phyloP scores from a whole-genome alignment of 2,113 vertebrate species.

The Hirundichthys speculiger region DNA sequence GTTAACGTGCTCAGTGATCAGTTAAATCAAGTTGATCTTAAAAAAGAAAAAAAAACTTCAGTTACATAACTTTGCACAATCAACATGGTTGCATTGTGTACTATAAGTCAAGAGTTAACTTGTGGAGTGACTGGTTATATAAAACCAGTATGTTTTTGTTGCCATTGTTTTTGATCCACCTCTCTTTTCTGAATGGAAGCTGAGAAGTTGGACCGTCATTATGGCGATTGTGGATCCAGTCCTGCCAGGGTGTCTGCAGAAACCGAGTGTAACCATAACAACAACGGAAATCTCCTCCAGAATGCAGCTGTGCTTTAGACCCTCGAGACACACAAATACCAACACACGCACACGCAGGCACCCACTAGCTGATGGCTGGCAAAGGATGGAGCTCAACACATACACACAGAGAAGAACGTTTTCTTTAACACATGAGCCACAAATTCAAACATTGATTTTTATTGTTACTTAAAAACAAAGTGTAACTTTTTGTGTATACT shows the following conservation, averaged over 20 bases:
- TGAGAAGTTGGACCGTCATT: constrained; percentile 59
- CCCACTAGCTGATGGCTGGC: constrained; percentile 15
- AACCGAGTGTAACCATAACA: constrained; percentile 63
- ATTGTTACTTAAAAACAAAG: no score
- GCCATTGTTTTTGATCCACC: not conserved
- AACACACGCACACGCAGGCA: constrained; percentile 16
- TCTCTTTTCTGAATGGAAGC: constrained; percentile 35
- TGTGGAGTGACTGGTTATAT: not conserved
- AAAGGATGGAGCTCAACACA: constrained; percentile 2
- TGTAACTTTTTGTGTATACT: no score
- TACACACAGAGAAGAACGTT: not conserved
- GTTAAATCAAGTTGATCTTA: no score
- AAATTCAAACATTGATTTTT: no score
- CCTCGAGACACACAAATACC: constrained; percentile 8
- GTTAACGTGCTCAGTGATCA: no score
- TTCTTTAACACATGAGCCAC: not conserved
- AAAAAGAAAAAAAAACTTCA: not conserved
- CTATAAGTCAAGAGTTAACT: not conserved
- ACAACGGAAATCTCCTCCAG: constrained; percentile 53
- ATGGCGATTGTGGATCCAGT: constrained; percentile 51
- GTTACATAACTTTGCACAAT: not conserved
- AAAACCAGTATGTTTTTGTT: constrained; percentile 12
- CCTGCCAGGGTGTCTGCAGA: constrained; percentile 51
- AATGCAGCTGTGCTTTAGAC: constrained; percentile 53
- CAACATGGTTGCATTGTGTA: no score